These are phyloP conservation scores for Mesoclemmys tuberculata DNA, from an alignment of 2,113 vertebrate genomes.

Conservation along the genomic window DNA sequence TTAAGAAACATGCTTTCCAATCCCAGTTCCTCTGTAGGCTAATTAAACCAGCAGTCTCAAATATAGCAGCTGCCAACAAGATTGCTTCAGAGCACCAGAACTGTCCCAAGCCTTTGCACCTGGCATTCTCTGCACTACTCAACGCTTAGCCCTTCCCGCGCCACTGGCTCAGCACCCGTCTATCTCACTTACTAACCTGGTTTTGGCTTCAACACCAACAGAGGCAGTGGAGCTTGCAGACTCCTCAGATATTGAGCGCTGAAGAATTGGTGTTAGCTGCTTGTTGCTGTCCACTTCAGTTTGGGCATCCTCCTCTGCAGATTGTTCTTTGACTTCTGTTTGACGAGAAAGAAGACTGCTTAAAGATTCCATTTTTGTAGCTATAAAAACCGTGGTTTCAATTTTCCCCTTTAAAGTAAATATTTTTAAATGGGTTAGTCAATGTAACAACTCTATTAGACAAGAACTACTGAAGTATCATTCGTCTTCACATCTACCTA, in stretches of 20 bases:
- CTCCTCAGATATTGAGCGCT: conserved; percentile 86
- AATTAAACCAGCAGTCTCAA: conserved; percentile 1
- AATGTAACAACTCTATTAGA: background rate
- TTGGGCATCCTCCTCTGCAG: conserved; percentile 75
- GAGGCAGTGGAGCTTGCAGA: conserved; percentile 84
- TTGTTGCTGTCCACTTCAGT: conserved; percentile 80
- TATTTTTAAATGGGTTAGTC: background rate
- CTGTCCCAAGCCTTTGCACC: accelerated
- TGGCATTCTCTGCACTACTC: background rate
- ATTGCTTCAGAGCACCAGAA: background rate
- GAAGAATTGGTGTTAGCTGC: conserved; percentile 82
- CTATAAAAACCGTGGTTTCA: background rate
- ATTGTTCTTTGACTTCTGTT: conserved; percentile 85
- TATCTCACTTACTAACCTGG: conserved; percentile 79
- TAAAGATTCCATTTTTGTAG: background rate
- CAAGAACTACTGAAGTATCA: background rate
- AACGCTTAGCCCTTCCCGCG: background rate
- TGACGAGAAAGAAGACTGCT: background rate
- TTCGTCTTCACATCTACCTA: background rate
- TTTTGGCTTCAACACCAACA: conserved; percentile 87
- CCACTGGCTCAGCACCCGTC: background rate
- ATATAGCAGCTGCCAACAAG: conserved; percentile 24
- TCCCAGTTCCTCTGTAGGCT: background rate
- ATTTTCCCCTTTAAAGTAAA: background rate
- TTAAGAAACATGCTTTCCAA: background rate